phyloP scores from a whole-genome alignment of 2,113 vertebrate genomes.

The Centropristis striata region DNA sequence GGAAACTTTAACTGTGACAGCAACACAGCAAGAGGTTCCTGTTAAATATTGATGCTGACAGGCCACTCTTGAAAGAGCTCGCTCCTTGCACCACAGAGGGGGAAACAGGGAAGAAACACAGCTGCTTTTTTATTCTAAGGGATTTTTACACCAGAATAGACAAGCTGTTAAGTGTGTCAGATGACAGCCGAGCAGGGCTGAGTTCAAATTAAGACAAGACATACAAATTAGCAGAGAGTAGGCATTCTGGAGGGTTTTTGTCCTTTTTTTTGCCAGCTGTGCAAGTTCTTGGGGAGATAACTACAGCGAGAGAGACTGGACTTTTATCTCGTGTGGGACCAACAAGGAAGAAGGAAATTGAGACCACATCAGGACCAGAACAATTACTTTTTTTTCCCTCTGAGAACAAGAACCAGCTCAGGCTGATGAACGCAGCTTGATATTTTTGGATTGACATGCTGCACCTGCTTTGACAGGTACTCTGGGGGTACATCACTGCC shows the following conservation, averaged over 20 bases:
- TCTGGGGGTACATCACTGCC: conserved; percentile 4
- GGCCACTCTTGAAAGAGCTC: conserved; percentile 60
- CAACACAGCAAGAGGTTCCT: conserved; percentile 61
- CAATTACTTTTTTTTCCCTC: conserved; percentile 5
- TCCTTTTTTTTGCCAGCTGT: conserved; percentile 22
- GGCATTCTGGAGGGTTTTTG: conserved; percentile 7
- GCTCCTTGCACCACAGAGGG: conserved; percentile 32
- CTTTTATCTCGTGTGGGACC: background rate
- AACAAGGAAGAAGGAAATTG: background rate
- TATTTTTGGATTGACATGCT: conserved; percentile 22
- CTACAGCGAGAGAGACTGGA: conserved; percentile 26
- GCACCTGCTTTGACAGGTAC: conserved; percentile 26
- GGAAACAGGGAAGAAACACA: conserved; percentile 36
- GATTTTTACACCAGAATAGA: conserved; percentile 30
- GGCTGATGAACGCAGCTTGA: conserved; percentile 10
- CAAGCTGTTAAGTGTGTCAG: conserved; percentile 30
- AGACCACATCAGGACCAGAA: conserved; percentile 2
- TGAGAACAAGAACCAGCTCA: background rate
- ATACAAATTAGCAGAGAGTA: conserved; percentile 19
- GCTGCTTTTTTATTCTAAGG: conserved; percentile 32
- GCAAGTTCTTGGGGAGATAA: conserved; percentile 24
- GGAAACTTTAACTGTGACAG: conserved; percentile 68
- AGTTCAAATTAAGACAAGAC: conserved; percentile 38
- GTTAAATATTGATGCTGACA: conserved; percentile 79
- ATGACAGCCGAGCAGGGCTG: conserved; percentile 14